Percentiles rank a stretch among this genome's conserved stretches.
Conservation (phyloP, 37 sponge, comb jelly and placozoan genomes). For the Cliona cf. orientalis region DNA sequence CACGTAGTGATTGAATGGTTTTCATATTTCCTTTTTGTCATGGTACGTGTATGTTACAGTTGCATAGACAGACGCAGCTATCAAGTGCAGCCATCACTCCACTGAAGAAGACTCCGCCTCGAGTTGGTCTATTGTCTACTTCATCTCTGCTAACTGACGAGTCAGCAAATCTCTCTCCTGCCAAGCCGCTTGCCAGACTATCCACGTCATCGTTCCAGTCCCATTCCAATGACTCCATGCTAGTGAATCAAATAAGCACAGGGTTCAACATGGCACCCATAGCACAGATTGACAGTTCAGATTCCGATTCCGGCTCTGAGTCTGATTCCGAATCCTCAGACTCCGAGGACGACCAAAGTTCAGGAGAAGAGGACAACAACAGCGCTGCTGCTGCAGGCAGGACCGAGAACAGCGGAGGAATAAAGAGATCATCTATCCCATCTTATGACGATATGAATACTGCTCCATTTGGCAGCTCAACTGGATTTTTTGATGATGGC, state of each 20-base stretch:
- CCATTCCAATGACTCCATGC: neutral
- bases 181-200: neutral
- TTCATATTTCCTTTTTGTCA: neutral
- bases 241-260: neutral
- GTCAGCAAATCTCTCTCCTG: constrained; percentile 21
- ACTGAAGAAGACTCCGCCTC: constrained; percentile 53
- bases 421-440: no score
- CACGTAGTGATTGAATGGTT: neutral
- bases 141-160: constrained; percentile 30
- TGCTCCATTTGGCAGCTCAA: no score
- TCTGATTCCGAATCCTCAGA: constrained; percentile 47
- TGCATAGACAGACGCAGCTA: neutral
- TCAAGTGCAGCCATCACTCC: constrained; percentile 29
- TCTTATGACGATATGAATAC: no score
- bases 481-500: no score
- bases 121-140: neutral
- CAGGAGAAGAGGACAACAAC: no score
- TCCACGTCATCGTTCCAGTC: neutral
- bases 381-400: no score
- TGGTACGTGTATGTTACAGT: neutral
- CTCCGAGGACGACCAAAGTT: constrained; percentile 8
- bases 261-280: neutral
- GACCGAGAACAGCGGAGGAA: no score
- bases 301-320: constrained; percentile 38
- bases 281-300: neutral